Base-by-base conservation (phyloP, 2,797 vertebrate species). In the Argyrosomus regius region DNA sequence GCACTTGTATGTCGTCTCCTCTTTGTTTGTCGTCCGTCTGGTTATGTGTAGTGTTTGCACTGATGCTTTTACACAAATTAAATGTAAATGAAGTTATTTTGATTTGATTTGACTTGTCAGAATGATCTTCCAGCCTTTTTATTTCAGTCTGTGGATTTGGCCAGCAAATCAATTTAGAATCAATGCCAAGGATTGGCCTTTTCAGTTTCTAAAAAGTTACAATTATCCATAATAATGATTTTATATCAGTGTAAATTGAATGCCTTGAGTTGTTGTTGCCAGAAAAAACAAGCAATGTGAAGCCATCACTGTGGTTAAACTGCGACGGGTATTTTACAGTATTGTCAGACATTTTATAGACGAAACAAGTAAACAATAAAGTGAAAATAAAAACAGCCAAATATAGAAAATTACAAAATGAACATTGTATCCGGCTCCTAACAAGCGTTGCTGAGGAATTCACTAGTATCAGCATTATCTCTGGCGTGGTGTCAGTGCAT, bases 401-500 rank as follows among this genome's bases (percentile, higher is more conserved):
- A 26, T 2, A n/a, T 14, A 52, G 43, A 62, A 52, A 5, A 66
- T 50, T 41, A 43, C 6, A 46, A 77, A 56, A 58, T 52, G 4
- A 73, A 22, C 8, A 28, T 35, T 20, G 16, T 14, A 62, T 68
- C 53, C 17, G 1, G 26, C 26, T 16, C 3, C n/a, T 18, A 69
- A 24, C 39, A 59, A 77, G 56, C 57, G 64, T 68, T 58, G 35
- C 13, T 18, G 28, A 70, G 56, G 75, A 83, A 88, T 83, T 75
- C 75, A 57, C 39, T 43, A n/a, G 41, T 3, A 53, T 89, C 84
- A 87, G 77, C 60, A 61, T 66, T 35, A 71, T 88, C 69, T 78
- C 78, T 89, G 83, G 71, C 72, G 78, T 46, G 53, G 50, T 48
- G 66, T 81, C 64, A 78, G 45, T 48, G 57, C 20, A 48, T 46